These are phyloP conservation scores for Alentia gelatinosa DNA, from an alignment of 2,888 invertebrate species.

Conservation along the genomic window DNA sequence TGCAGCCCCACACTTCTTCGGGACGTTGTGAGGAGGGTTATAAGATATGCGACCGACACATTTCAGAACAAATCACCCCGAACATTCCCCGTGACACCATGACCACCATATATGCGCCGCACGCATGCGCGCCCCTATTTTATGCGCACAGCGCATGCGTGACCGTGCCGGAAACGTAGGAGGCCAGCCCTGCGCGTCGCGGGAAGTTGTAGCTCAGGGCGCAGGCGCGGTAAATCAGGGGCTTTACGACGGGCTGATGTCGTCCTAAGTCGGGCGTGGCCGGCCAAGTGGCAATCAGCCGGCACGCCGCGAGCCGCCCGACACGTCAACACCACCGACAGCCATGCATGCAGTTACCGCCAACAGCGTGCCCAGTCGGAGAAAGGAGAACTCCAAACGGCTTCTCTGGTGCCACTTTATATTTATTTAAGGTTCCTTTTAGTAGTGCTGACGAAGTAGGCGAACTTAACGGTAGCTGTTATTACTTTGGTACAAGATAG, in stretches of 20 bases:
- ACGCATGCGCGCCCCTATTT: background rate
- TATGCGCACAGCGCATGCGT: background rate
- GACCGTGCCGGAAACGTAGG: background rate
- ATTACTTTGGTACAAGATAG: no score
- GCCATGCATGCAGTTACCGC: no score
- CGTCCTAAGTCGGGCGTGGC: background rate
- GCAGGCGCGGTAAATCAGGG: background rate
- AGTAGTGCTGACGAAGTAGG: no score
- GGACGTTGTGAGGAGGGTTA: no score
- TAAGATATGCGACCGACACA: no score
- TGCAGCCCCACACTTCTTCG: no score
- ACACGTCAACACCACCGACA: no score
- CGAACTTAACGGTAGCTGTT: no score
- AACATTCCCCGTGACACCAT: background rate
- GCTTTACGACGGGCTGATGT: slow-evolving; percentile 1
- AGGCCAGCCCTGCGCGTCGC: background rate
- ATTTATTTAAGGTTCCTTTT: no score
- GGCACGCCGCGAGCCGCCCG: background rate
- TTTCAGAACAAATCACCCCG: background rate
- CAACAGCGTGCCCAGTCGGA: no score
- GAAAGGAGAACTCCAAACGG: no score
- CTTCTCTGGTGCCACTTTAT: no score
- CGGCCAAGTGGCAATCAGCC: background rate
- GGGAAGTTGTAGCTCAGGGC: background rate
- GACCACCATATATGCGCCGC: background rate